A percentile compares a stretch with the other conserved stretches of the same genome.
Evolutionary conservation across 2,113 vertebrate genomes (phyloP).

Genomic region (Nothobranchius furzeri): DNA sequence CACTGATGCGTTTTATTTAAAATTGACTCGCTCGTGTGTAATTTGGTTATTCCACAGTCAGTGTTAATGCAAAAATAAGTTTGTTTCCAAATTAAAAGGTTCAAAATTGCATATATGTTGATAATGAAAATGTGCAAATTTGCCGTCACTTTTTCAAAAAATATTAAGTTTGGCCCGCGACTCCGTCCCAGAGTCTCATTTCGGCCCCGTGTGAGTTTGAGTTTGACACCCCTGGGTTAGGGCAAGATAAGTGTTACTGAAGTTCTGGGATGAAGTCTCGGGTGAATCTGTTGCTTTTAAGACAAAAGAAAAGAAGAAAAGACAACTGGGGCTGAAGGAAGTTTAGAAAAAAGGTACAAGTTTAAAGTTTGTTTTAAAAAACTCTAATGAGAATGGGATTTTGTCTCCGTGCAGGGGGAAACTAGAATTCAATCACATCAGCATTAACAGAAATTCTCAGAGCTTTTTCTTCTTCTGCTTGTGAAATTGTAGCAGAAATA

Average conservation of each 20-base stretch:
- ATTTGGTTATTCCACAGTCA: no score
- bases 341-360: constrained; percentile 2
- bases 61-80: no score
- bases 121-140: no score
- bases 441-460: constrained; percentile 19
- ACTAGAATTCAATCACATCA: constrained; percentile 27
- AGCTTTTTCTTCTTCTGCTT: constrained; percentile 12
- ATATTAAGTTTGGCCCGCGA: no score
- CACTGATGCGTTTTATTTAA: no score
- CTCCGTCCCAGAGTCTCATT: no score
- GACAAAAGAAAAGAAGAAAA: neutral
- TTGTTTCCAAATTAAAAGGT: no score
- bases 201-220: no score
- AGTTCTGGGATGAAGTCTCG: constrained; percentile 23
- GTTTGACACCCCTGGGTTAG: neutral
- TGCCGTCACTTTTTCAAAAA: no score
- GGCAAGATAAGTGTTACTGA: constrained; percentile 24
- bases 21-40: no score
- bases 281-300: constrained; percentile 27
- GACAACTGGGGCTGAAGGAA: neutral
- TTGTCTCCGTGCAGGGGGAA: neutral
- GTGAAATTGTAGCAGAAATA: constrained; percentile 24
- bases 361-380: constrained; percentile 31
- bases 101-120: no score
- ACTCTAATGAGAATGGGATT: neutral